Evolutionary conservation across 2,888 invertebrate species (phyloP).

Genomic region (Temnothorax unifasciatus): DNA sequence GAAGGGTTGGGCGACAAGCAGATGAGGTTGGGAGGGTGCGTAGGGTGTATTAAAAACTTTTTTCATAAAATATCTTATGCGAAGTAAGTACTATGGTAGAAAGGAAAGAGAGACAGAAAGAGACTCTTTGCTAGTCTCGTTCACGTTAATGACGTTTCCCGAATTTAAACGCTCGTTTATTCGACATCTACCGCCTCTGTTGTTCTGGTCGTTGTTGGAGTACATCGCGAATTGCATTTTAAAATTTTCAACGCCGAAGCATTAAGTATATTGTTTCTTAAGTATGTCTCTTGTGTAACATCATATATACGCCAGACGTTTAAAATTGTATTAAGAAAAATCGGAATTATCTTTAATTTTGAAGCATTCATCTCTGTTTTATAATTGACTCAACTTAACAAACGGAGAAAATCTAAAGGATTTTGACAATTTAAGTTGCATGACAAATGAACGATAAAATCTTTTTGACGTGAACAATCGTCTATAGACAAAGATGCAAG

Average conservation of each 20-base stretch:
- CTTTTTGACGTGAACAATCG: not conserved
- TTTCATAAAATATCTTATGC: conserved; percentile 74
- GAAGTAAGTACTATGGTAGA: conserved; percentile 47
- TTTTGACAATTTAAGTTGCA: not conserved
- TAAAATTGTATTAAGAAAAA: not conserved
- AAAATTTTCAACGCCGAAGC: not conserved
- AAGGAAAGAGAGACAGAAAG: not conserved
- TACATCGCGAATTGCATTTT: not conserved
- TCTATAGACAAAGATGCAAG: not conserved
- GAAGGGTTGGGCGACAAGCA: conserved; percentile 29
- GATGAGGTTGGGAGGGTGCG: conserved; percentile 26
- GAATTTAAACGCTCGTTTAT: conserved; percentile 34
- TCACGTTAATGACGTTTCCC: conserved; percentile 34
- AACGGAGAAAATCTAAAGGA: not conserved
- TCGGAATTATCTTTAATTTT: not conserved
- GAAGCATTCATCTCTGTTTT: not conserved
- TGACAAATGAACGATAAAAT: not conserved
- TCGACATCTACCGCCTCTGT: not conserved
- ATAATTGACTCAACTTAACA: not conserved
- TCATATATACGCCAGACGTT: not conserved
- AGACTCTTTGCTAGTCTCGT: conserved; percentile 6
- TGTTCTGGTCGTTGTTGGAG: not conserved
- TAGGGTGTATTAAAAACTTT: conserved; percentile 75
- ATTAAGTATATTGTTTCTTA: not conserved
- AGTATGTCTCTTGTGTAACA: not conserved